Evolutionary conservation across 2,888 invertebrate genomes (phyloP).

Genomic region (Stramonita haemastoma): DNA sequence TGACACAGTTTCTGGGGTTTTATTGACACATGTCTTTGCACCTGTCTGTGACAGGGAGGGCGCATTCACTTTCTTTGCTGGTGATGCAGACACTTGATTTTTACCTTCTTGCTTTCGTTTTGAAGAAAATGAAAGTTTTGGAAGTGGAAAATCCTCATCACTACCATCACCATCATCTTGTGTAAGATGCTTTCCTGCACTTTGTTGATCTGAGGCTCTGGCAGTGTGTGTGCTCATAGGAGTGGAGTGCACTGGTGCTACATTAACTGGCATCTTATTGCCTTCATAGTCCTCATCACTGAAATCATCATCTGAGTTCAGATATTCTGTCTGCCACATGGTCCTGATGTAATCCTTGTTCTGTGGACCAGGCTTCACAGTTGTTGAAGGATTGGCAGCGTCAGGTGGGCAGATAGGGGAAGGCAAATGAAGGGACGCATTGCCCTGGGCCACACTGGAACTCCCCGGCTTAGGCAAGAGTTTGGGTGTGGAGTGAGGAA

Average conservation of each 20-base stretch:
- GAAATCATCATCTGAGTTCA: not conserved
- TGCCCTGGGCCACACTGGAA: not conserved
- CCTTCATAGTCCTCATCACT: not conserved
- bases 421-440: not conserved
- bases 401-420: not conserved
- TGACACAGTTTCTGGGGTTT: not conserved
- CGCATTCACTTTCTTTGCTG: not conserved
- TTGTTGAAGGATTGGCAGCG: not conserved
- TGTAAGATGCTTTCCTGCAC: no score
- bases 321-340: not conserved
- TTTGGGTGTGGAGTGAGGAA: no score
- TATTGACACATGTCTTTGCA: not conserved
- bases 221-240: not conserved
- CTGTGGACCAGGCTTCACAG: not conserved
- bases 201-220: not conserved
- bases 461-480: not conserved
- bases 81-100: not conserved
- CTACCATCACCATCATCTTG: not conserved
- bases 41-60: not conserved
- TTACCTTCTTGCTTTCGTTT: not conserved
- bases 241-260: not conserved
- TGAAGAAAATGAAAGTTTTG: constrained; percentile 10
- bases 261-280: not conserved
- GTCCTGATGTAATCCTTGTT: not conserved
- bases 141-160: not conserved